phyloP scores from a whole-genome alignment of 2,888 invertebrate species.

The Eupithecia subumbrata region DNA sequence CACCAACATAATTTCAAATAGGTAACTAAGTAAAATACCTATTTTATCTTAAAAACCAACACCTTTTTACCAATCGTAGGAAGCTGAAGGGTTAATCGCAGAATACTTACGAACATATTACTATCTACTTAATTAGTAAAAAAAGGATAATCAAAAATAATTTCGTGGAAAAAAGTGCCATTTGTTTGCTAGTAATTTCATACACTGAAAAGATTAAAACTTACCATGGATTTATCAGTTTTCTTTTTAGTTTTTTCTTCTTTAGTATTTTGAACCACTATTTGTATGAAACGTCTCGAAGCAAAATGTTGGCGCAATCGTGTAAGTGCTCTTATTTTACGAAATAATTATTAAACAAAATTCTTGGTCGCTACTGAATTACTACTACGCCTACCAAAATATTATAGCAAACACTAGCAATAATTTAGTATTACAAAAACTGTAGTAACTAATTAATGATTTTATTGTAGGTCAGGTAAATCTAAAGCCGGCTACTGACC shows the following conservation, averaged over 20 bases:
- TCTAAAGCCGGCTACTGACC: too few species aligned
- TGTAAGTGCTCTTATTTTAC: constrained; percentile 6
- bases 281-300: not conserved
- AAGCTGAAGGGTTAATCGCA: constrained; percentile 58
- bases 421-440: not conserved
- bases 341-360: not conserved
- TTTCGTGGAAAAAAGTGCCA: not conserved
- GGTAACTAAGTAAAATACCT: constrained; percentile 8
- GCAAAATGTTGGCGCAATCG: not conserved
- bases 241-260: not conserved
- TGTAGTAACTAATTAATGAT: not conserved
- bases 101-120: not conserved
- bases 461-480: too few species aligned
- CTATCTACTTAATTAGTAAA: constrained; percentile 25
- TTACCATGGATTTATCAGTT: not conserved
- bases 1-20: constrained; percentile 37
- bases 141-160: not conserved
- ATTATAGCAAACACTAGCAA: not conserved
- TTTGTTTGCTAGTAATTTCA: not conserved
- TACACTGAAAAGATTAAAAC: not conserved
- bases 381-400: not conserved
- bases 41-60: constrained; percentile 33
- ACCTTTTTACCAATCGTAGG: constrained; percentile 68
- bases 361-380: not conserved
- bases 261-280: not conserved